Conservation (phyloP, 30 jellyfish, hydroid and myxozoan species). For the Aurelia aurita region DNA sequence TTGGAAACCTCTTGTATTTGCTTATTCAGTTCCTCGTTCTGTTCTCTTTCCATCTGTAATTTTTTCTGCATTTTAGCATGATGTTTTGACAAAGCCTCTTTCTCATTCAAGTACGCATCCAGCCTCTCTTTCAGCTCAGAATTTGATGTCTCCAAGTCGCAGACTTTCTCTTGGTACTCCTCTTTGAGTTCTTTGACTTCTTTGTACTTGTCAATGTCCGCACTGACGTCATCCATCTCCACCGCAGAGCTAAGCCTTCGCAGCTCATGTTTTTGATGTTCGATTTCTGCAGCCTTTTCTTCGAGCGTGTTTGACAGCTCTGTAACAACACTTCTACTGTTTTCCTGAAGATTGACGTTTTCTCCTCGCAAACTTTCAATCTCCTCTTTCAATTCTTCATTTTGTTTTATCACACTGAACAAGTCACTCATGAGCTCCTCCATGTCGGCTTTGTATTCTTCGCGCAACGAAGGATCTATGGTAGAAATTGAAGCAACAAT, state of each 20-base stretch:
- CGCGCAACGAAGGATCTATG: constrained; percentile 4
- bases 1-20: constrained; percentile 60
- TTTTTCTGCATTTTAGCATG: constrained; percentile 19
- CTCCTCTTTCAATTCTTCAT: constrained; percentile 72
- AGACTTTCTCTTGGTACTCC: constrained; percentile 23
- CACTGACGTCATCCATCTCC: constrained; percentile 18
- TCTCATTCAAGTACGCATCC: constrained; percentile 33
- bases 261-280: constrained; percentile 60
- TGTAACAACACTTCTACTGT: constrained; percentile 45
- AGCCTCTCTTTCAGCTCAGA: constrained; percentile 50
- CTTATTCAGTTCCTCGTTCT: constrained; percentile 53
- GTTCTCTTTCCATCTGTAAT: constrained; percentile 69
- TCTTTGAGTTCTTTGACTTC: constrained; percentile 22
- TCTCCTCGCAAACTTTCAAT: constrained; percentile 51
- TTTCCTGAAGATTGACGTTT: constrained; percentile 39
- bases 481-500: neutral
- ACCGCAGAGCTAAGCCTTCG: constrained; percentile 68
- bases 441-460: constrained; percentile 53
- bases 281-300: constrained; percentile 66
- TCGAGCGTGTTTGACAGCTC: constrained; percentile 53
- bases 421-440: constrained; percentile 63
- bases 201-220: constrained; percentile 28
- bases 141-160: constrained; percentile 21
- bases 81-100: constrained; percentile 33
- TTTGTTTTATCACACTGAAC: constrained; percentile 43